These are phyloP conservation scores for Gallinago solitaria DNA, from an alignment of 2,797 vertebrate species.

Conservation along the genomic window DNA sequence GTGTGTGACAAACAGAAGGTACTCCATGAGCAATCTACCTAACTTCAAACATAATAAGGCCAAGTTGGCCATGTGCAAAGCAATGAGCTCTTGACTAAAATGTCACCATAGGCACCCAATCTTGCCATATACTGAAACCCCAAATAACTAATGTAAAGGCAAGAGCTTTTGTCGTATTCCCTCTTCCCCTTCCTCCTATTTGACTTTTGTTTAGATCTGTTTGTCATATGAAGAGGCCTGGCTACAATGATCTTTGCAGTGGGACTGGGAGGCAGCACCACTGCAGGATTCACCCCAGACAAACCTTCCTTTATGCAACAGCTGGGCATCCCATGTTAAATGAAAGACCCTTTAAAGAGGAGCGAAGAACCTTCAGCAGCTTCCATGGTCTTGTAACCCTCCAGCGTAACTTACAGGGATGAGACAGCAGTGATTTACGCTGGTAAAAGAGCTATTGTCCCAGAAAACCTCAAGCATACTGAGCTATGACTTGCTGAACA, in stretches of 20 bases:
- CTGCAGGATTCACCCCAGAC: constrained; percentile 55
- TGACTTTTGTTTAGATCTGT: constrained; percentile 59
- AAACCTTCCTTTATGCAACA: constrained; percentile 72
- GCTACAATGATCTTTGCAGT: constrained; percentile 29
- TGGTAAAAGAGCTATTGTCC: constrained; percentile 75
- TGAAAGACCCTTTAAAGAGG: constrained; percentile 76
- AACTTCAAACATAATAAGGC: background rate
- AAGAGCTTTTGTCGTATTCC: background rate
- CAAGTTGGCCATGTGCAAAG: background rate
- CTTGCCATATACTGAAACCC: background rate
- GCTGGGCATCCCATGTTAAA: constrained; percentile 36
- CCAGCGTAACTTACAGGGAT: constrained; percentile 61
- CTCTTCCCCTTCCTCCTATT: background rate
- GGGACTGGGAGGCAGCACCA: constrained; percentile 13
- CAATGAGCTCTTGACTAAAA: background rate
- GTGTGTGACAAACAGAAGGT: background rate
- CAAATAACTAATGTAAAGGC: background rate
- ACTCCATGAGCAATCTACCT: rapidly evolving
- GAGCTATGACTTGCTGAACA: constrained; percentile 18
- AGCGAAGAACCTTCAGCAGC: constrained; percentile 65
- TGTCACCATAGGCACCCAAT: background rate
- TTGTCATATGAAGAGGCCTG: constrained; percentile 39
- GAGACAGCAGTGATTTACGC: constrained; percentile 64
- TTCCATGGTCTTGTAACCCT: constrained; percentile 69
- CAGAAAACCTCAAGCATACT: constrained; percentile 48